Evolutionary conservation across 1,140 invertebrate genomes (phyloP).

Genomic region (Tigriopus japonicus): DNA sequence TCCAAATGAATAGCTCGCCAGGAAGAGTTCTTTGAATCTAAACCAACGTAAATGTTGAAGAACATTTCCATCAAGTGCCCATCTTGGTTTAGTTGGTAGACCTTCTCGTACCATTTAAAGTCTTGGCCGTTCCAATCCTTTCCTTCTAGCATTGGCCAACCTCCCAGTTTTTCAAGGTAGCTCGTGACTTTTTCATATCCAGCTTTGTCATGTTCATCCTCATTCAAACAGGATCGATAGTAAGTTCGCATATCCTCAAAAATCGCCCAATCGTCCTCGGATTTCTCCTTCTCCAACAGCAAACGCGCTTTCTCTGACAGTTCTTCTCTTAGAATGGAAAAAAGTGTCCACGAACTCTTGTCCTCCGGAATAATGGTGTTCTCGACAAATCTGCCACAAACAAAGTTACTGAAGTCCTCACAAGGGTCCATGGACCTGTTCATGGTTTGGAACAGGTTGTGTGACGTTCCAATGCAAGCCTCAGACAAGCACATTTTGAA

Average conservation of each 20-base stretch:
- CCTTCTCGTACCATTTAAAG: neutral
- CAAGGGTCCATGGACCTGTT: constrained; percentile 56
- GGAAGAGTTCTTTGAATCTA: constrained; percentile 1
- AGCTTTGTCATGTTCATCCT: neutral
- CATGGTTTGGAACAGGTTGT: constrained; percentile 33
- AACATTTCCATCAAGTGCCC: neutral
- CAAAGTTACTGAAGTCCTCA: constrained; percentile 67
- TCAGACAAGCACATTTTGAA: neutral
- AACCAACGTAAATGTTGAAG: neutral
- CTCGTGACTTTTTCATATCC: neutral
- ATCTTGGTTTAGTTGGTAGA: neutral
- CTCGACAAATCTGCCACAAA: constrained; percentile 52
- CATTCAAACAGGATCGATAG: neutral
- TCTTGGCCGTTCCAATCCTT: neutral
- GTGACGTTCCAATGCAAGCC: neutral
- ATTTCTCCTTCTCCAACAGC: neutral
- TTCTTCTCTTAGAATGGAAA: neutral
- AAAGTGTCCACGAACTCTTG: neutral
- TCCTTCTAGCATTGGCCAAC: neutral
- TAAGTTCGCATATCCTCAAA: neutral
- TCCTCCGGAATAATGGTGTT: constrained; percentile 31
- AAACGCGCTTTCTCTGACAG: neutral
- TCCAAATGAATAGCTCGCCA: neutral
- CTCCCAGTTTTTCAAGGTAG: neutral
- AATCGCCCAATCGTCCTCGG: neutral